phyloP scores from a whole-genome alignment of 1,140 invertebrate genomes.

The Asbolus verrucosus region DNA sequence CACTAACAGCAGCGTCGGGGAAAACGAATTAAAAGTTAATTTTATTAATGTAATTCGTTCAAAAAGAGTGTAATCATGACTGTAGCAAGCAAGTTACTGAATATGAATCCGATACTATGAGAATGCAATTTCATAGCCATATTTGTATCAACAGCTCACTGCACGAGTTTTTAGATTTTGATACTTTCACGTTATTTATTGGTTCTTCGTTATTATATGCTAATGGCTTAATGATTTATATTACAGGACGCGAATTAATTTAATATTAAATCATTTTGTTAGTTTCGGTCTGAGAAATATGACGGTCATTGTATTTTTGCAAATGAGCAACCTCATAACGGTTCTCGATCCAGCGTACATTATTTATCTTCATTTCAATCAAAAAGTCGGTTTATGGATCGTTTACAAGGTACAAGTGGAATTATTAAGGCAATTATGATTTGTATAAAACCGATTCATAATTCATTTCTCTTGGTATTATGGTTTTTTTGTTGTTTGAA shows the following conservation, averaged over 20 bases:
- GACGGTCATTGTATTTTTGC: constrained; percentile 34
- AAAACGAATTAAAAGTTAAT: constrained; percentile 14
- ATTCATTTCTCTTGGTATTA: constrained; percentile 5
- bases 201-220: too few relatives aligned
- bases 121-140: constrained; percentile 21
- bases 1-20: neutral
- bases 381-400: constrained; percentile 16
- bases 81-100: neutral
- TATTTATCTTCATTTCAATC: constrained; percentile 33
- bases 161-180: neutral
- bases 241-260: neutral
- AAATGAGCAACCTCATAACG: constrained; percentile 29
- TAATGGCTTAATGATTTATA: neutral
- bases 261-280: constrained; percentile 34
- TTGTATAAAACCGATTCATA: constrained; percentile 13
- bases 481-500: neutral
- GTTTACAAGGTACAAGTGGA: constrained; percentile 22
- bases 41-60: neutral
- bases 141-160: neutral
- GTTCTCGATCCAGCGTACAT: constrained; percentile 14
- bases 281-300: constrained; percentile 32
- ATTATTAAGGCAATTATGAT: constrained; percentile 17
- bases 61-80: neutral
- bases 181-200: too few relatives aligned
- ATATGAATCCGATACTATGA: constrained; percentile 7